Conservation (phyloP, 2,797 vertebrate genomes). For the Anas georgica region DNA sequence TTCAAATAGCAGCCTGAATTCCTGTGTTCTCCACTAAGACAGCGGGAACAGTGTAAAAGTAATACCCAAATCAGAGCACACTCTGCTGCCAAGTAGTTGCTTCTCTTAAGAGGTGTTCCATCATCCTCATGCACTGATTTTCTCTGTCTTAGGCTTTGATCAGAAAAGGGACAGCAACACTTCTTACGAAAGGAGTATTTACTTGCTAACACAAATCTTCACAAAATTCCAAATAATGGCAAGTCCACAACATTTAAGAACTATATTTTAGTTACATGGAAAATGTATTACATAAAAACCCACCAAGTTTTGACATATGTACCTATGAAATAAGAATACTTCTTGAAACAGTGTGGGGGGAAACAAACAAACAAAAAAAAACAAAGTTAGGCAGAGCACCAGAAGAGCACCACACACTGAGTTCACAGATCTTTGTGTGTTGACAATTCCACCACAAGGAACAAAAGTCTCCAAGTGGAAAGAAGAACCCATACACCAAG, state of each 20-base stretch:
- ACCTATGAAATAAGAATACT: neutral
- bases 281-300: neutral
- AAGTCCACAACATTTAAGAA: neutral
- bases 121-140: neutral
- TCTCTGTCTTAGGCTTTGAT: neutral
- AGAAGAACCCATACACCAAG: neutral
- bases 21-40: neutral
- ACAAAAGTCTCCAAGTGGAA: neutral
- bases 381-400: neutral
- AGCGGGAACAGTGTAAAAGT: neutral
- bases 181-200: neutral
- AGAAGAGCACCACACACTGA: neutral
- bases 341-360: neutral
- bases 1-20: neutral
- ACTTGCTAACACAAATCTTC: neutral
- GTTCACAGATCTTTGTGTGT: neutral
- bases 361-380: neutral
- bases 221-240: neutral
- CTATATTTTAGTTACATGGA: neutral
- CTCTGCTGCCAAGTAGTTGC: neutral
- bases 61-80: neutral
- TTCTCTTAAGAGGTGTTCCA: neutral
- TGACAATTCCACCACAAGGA: neutral
- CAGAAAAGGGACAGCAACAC: neutral
- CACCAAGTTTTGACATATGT: neutral